Percentiles rank a stretch among this genome's conserved stretches.
Evolutionary conservation across 64 coral and sea anemone species (phyloP).

Genomic region (Montipora foliosa): DNA sequence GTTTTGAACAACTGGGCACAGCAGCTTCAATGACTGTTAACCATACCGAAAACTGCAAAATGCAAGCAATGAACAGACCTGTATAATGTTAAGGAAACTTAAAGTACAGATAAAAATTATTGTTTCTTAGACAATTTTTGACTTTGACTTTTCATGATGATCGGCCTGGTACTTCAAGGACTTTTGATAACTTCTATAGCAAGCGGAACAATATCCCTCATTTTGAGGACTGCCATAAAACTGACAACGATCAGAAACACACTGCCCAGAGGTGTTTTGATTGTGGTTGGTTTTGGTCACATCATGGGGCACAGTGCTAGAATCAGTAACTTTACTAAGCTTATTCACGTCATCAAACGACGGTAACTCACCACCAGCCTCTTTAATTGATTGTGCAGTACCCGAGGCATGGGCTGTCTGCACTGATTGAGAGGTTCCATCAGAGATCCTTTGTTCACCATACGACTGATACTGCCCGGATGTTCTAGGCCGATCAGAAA

Average conservation of each 20-base stretch:
- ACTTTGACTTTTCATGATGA: slow-evolving; percentile 8
- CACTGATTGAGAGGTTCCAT: not conserved
- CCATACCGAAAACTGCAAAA: too few species aligned
- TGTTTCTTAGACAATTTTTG: not conserved
- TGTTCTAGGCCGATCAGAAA: not conserved
- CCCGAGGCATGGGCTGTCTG: not conserved
- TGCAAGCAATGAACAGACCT: not conserved
- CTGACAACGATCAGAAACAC: slow-evolving; percentile 28
- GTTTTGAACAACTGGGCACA: too few species aligned
- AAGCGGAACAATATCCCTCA: slow-evolving; percentile 82
- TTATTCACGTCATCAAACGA: not conserved
- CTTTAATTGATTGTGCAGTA: slow-evolving; percentile 5
- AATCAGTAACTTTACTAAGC: not conserved
- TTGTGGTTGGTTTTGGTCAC: not conserved
- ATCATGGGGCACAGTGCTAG: not conserved
- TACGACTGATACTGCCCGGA: not conserved
- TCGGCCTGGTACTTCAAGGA: slow-evolving; percentile 47
- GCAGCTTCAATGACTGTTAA: too few species aligned
- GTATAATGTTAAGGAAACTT: not conserved
- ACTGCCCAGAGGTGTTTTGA: slow-evolving; percentile 6
- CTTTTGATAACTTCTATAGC: slow-evolving; percentile 69
- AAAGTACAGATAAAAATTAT: not conserved
- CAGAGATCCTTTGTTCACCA: not conserved
- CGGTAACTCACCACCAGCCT: not conserved
- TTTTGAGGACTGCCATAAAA: slow-evolving; percentile 79